A percentile compares a stretch with the other conserved stretches of the same genome.
Conservation (phyloP, 2,888 invertebrate genomes). For the Smittia aterrima region DNA sequence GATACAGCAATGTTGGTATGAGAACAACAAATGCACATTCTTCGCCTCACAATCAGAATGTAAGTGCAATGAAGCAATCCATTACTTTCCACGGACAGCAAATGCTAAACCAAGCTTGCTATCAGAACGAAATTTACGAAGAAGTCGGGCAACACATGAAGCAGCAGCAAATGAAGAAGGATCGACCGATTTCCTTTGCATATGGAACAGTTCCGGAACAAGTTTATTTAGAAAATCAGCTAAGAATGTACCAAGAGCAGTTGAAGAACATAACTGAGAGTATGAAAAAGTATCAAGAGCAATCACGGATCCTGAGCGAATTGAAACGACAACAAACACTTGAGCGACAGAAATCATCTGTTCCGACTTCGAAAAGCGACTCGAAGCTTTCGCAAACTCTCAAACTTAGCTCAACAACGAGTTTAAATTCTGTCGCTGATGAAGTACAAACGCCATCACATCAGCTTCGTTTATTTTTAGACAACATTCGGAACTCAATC, state of each 20-base stretch:
- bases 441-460: slow-evolving; percentile 53
- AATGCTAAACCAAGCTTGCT: slow-evolving; percentile 45
- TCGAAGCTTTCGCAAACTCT: slow-evolving; percentile 32
- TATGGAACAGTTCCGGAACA: slow-evolving; percentile 52
- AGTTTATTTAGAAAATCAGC: slow-evolving; percentile 52
- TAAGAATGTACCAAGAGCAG: slow-evolving; percentile 53
- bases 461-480: slow-evolving; percentile 51
- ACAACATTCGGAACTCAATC: slow-evolving; percentile 53
- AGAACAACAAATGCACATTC: slow-evolving; percentile 37
- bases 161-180: slow-evolving; percentile 48
- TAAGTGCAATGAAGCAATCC: slow-evolving; percentile 50
- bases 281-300: slow-evolving; percentile 54
- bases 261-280: slow-evolving; percentile 53
- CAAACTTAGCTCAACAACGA: slow-evolving; percentile 42
- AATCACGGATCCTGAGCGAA: slow-evolving; percentile 52
- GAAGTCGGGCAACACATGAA: slow-evolving; percentile 43
- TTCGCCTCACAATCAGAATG: slow-evolving; percentile 33
- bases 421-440: slow-evolving; percentile 46
- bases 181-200: slow-evolving; percentile 52
- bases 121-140: slow-evolving; percentile 34
- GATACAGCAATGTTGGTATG: slow-evolving; percentile 46
- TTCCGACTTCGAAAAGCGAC: slow-evolving; percentile 38
- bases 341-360: slow-evolving; percentile 46
- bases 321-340: slow-evolving; percentile 52
- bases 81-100: slow-evolving; percentile 51